These are phyloP conservation scores for Sisor rabdophorus DNA, from an alignment of 2,113 vertebrate species.

Conservation along the genomic window DNA sequence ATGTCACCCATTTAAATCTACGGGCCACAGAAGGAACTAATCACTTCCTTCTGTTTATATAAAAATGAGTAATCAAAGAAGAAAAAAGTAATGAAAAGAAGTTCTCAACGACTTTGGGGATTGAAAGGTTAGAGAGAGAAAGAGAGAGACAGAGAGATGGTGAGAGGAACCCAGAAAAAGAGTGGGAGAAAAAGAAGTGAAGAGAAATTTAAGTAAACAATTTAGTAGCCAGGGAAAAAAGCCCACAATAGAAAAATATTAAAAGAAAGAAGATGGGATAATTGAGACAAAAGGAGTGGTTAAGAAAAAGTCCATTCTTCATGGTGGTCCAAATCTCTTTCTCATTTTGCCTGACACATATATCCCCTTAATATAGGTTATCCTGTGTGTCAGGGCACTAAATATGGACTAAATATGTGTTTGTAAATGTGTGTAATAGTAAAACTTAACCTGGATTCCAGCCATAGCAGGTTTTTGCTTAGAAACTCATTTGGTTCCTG, in stretches of 20 bases:
- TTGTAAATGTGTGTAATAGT: slow-evolving; percentile 1
- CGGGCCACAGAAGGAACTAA: neutral
- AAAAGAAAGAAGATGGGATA: neutral
- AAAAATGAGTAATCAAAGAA: slow-evolving; percentile 14
- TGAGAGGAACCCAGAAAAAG: neutral
- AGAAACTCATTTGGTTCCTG: neutral
- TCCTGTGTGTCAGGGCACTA: slow-evolving; percentile 36
- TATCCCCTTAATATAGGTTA: slow-evolving; percentile 44
- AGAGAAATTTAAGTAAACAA: neutral
- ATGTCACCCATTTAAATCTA: slow-evolving; percentile 16
- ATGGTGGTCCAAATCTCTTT: slow-evolving; percentile 38
- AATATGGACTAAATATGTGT: slow-evolving; percentile 23
- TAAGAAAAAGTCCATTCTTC: slow-evolving; percentile 12
- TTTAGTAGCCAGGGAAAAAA: neutral
- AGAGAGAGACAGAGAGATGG: neutral
- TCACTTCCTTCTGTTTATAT: slow-evolving; percentile 1
- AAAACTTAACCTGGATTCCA: slow-evolving; percentile 18
- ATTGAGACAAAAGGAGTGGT: slow-evolving; percentile 5
- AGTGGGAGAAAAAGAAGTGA: neutral
- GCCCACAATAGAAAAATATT: neutral
- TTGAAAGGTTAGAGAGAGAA: neutral
- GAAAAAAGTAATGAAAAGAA: neutral
- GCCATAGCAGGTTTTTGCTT: slow-evolving; percentile 29
- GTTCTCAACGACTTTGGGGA: neutral
- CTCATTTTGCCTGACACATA: slow-evolving; percentile 16